A percentile compares a stretch with the other conserved stretches of the same genome.
These are phyloP conservation scores for Vandiemenella viatica DNA, from an alignment of 2,888 invertebrate genomes.

Conservation along the genomic window DNA sequence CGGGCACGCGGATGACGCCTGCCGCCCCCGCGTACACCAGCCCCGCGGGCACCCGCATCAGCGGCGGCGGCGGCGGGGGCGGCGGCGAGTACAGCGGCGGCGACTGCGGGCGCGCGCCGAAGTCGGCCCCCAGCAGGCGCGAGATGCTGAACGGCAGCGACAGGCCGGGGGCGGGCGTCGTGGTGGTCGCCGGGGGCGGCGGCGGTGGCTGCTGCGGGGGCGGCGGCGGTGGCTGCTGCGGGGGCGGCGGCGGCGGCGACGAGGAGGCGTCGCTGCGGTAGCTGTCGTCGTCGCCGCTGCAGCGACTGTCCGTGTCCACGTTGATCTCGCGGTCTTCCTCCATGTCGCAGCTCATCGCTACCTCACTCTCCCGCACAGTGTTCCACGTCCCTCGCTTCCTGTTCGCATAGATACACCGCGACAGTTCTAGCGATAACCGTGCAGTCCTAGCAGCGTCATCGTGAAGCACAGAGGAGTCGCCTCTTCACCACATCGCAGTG, in stretches of 20 bases:
- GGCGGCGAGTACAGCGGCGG: conserved; percentile 4
- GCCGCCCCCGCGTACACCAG: conserved; percentile 31
- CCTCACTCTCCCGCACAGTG: not conserved
- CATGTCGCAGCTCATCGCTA: conserved; percentile 5
- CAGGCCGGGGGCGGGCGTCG: conserved; percentile 8
- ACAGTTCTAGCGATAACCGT: too few species aligned
- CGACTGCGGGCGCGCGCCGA: conserved; percentile 25
- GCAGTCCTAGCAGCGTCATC: too few species aligned
- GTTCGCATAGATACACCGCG: too few species aligned
- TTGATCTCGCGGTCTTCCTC: conserved; percentile 44
- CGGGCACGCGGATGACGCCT: conserved; percentile 28
- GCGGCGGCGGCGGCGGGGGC: conserved; percentile 25
- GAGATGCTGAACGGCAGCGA: conserved; percentile 68
- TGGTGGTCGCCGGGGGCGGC: conserved; percentile 19
- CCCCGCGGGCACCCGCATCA: conserved; percentile 31
- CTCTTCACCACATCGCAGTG: too few species aligned
- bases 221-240: conserved; percentile 26
- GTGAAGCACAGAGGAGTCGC: too few species aligned
- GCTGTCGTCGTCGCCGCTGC: conserved; percentile 38
- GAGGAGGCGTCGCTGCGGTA: conserved; percentile 6
- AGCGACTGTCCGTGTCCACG: conserved; percentile 46
- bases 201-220: not conserved
- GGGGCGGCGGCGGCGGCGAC: conserved; percentile 16
- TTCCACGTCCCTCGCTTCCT: not conserved
- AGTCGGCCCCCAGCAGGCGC: conserved; percentile 31